These are phyloP conservation scores for Apogon hyalosoma DNA, from an alignment of 2,797 vertebrate species.

Conservation along the genomic window DNA sequence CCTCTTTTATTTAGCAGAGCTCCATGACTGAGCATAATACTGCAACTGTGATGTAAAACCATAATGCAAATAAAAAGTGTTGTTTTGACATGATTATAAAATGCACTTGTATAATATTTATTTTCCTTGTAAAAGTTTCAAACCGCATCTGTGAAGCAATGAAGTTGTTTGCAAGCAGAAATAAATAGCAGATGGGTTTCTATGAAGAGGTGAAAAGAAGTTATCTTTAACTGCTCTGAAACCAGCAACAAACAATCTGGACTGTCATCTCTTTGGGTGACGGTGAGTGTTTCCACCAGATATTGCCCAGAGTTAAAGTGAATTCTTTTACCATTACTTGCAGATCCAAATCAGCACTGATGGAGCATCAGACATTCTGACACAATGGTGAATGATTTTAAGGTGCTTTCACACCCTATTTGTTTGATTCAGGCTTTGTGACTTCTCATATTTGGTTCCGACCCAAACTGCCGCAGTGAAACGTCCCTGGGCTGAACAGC, in stretches of 20 bases:
- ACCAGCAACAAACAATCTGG: slow-evolving; percentile 12
- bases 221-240: background rate
- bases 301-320: background rate
- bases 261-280: background rate
- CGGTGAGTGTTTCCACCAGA: background rate
- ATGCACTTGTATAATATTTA: too few species aligned
- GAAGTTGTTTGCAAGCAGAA: background rate
- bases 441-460: too few species aligned
- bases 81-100: background rate
- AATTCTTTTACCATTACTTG: background rate
- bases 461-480: too few species aligned
- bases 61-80: too few species aligned
- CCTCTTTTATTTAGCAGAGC: too few species aligned
- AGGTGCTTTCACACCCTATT: too few species aligned
- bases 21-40: too few species aligned
- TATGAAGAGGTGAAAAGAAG: slow-evolving; percentile 1
- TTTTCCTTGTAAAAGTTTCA: background rate
- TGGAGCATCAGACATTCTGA: background rate
- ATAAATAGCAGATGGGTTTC: slow-evolving; percentile 9
- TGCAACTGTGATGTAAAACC: too few species aligned
- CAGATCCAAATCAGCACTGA: slow-evolving; percentile 4
- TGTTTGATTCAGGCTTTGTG: too few species aligned
- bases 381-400: background rate
- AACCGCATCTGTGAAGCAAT: background rate
- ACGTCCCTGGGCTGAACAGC: too few species aligned